Conservation (phyloP, 2,888 invertebrate species). For the Alloscopus bannaensis region DNA sequence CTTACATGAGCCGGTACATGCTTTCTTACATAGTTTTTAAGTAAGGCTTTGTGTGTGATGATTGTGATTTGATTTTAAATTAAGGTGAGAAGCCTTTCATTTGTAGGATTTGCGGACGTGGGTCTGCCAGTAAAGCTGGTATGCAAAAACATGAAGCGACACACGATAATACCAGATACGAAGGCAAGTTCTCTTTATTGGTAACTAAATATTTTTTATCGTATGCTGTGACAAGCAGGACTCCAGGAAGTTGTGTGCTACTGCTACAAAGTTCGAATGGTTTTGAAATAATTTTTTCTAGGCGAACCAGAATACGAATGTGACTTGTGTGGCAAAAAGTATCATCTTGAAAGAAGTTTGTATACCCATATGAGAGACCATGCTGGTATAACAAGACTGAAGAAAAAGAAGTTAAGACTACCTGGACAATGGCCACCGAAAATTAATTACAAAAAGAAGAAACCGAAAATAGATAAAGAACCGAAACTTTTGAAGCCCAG, state of each 20-base stretch:
- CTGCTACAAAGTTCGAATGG: no score
- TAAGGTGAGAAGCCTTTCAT: constrained; percentile 30
- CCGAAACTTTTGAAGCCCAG: background rate
- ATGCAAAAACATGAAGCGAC: constrained; percentile 19
- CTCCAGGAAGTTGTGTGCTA: no score
- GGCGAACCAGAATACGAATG: no score
- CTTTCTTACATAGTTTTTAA: background rate
- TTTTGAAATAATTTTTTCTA: no score
- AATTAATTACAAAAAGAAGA: no score
- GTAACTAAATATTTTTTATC: background rate
- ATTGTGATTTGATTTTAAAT: background rate
- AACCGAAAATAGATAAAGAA: background rate
- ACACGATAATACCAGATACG: background rate
- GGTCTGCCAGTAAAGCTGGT: background rate
- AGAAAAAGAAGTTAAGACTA: constrained; percentile 18
- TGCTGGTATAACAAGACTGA: constrained; percentile 34
- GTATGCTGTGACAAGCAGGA: background rate
- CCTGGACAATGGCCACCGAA: background rate
- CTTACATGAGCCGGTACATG: background rate
- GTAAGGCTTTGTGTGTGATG: background rate
- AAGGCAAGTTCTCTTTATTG: background rate
- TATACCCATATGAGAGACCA: constrained; percentile 47
- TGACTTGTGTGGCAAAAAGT: constrained; percentile 46
- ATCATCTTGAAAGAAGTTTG: constrained; percentile 36
- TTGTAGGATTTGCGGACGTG: constrained; percentile 6